Conservation (phyloP, 2,113 vertebrate species). For the Mus spicilegus region DNA sequence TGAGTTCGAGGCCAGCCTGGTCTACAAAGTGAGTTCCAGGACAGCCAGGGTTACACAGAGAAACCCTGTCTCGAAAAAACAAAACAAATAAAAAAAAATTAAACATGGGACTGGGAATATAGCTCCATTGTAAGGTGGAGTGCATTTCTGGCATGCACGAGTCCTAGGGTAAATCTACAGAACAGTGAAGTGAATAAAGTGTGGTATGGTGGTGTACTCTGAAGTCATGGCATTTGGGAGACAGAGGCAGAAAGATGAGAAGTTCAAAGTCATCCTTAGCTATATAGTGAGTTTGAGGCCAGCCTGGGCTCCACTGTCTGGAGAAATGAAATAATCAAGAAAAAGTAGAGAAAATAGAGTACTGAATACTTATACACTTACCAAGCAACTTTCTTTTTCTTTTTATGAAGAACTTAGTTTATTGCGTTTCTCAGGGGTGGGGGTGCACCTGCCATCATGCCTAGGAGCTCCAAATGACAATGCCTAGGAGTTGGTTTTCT, state of each 20-base stretch:
- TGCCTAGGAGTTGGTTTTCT: not conserved
- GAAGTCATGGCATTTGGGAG: not conserved
- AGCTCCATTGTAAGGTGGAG: not conserved
- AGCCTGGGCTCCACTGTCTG: not conserved
- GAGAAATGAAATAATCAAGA: not conserved
- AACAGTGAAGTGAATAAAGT: not conserved
- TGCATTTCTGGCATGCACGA: not conserved
- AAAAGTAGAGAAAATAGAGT: slow-evolving; percentile 53
- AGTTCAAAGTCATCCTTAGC: not conserved
- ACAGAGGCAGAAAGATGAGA: not conserved
- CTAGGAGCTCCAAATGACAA: not conserved
- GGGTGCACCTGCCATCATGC: not conserved
- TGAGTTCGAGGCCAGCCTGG: too few relatives aligned
- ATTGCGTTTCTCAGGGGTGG: not conserved
- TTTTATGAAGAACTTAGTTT: not conserved
- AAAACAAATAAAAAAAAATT: too few relatives aligned
- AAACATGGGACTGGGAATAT: not conserved
- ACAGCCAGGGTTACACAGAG: too few relatives aligned
- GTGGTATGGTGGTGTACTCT: not conserved
- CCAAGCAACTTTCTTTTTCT: not conserved
- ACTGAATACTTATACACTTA: not conserved
- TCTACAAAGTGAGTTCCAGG: too few relatives aligned
- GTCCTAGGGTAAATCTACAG: not conserved
- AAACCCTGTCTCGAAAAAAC: too few relatives aligned
- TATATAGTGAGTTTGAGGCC: not conserved